Percentiles rank a stretch among this genome's conserved stretches.
These are phyloP conservation scores for Cantharis lateralis DNA, from an alignment of 2,888 invertebrate species.

Conservation along the genomic window DNA sequence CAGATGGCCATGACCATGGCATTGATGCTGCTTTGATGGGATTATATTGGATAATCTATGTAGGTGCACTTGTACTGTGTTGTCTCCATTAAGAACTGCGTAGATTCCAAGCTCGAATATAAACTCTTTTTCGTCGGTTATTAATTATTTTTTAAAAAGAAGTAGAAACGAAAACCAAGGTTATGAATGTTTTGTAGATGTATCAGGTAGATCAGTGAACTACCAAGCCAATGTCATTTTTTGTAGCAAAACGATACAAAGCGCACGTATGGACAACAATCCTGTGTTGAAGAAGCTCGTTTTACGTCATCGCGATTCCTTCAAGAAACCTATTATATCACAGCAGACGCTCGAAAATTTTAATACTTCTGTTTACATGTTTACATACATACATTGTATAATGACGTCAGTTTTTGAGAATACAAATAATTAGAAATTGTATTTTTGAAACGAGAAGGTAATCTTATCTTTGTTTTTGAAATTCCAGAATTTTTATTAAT, in stretches of 20 bases:
- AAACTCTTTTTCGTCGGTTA: neutral
- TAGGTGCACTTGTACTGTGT: too few relatives aligned
- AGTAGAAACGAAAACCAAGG: neutral
- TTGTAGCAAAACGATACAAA: neutral
- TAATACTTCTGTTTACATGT: neutral
- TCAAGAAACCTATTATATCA: neutral
- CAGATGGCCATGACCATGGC: too few relatives aligned
- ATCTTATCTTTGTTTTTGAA: neutral
- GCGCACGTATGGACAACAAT: neutral
- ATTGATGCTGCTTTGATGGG: too few relatives aligned
- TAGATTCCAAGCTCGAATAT: neutral
- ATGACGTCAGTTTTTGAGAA: neutral
- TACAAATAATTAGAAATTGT: neutral
- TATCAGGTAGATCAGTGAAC: neutral
- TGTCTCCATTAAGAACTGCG: too few relatives aligned
- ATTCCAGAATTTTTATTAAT: neutral
- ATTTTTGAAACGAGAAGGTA: neutral
- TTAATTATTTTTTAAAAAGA: neutral
- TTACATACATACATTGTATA: too few relatives aligned
- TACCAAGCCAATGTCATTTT: neutral
- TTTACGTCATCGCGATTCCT: neutral
- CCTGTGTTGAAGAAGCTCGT: neutral
- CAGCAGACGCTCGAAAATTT: too few relatives aligned
- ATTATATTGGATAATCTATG: too few relatives aligned
- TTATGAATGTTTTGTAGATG: neutral